Percentiles rank a stretch among this genome's conserved stretches.
Evolutionary conservation across 2,113 vertebrate species (phyloP).

Genomic region (Xenus cinereus): DNA sequence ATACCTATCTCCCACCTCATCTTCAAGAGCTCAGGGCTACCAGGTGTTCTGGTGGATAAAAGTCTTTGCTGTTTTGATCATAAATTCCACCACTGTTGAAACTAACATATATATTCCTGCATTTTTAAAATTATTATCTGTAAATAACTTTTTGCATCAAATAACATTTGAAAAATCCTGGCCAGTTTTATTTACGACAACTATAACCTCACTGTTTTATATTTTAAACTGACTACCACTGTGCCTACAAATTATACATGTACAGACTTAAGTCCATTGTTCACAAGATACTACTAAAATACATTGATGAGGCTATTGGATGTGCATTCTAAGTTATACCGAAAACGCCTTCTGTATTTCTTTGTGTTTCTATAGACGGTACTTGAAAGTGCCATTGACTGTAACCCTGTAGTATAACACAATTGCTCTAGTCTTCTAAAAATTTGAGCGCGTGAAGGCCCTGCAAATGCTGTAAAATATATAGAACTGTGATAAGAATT

Average conservation of each 20-base stretch:
- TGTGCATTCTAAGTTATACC: not conserved
- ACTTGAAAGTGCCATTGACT: not conserved
- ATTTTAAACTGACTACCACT: not conserved
- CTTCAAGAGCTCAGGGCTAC: not conserved
- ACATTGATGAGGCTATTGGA: not conserved
- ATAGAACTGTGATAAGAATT: not conserved
- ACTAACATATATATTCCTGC: not conserved
- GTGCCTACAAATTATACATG: not conserved
- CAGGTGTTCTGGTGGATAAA: not conserved
- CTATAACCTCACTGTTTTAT: not conserved
- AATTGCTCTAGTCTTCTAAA: not conserved
- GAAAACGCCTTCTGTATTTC: not conserved
- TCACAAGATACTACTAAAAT: not conserved
- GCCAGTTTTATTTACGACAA: not conserved
- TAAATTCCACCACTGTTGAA: not conserved
- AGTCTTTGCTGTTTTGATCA: not conserved
- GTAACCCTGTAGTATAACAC: not conserved
- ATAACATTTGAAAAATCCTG: not conserved
- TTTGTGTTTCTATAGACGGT: not conserved
- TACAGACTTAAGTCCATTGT: not conserved
- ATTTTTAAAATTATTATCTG: not conserved
- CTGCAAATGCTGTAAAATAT: not conserved
- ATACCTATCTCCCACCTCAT: not conserved
- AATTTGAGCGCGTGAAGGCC: not conserved
- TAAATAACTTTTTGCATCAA: not conserved